Conservation (phyloP, 2,888 invertebrate genomes). For the Axea sp. region DNA sequence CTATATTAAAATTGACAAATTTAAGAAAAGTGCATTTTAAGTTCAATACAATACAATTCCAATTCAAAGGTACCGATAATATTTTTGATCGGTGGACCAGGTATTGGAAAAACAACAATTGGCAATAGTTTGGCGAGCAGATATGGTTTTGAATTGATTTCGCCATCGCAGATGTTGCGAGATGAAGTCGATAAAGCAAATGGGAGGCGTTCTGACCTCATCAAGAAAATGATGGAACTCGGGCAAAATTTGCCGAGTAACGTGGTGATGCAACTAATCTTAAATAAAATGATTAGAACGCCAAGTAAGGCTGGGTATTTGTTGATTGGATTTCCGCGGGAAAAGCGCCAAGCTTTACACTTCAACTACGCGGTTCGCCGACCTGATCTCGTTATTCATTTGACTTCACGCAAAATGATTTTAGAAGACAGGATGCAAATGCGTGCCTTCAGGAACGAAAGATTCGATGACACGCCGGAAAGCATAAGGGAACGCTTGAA, state of each 20-base stretch:
- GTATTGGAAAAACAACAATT: conserved; percentile 63
- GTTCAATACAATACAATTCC: too few relatives aligned
- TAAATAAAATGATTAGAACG: conserved; percentile 62
- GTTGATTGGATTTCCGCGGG: conserved; percentile 67
- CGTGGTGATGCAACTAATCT: conserved; percentile 63
- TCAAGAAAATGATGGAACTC: conserved; percentile 63
- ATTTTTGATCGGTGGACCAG: conserved; percentile 67
- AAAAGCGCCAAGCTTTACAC: conserved; percentile 64
- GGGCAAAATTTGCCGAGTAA: conserved; percentile 64
- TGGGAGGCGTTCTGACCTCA: conserved; percentile 50
- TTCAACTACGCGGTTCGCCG: conserved; percentile 53
- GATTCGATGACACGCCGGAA: conserved; percentile 62
- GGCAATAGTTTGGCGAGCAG: conserved; percentile 62
- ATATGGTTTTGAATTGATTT: conserved; percentile 63
- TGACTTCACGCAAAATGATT: conserved; percentile 58
- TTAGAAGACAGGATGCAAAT: conserved; percentile 55
- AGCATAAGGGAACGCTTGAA: conserved; percentile 55
- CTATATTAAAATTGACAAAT: too few relatives aligned
- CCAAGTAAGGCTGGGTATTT: conserved; percentile 64
- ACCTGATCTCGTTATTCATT: conserved; percentile 59
- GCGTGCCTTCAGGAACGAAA: conserved; percentile 44
- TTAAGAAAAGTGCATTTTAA: too few relatives aligned
- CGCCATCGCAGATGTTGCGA: conserved; percentile 60
- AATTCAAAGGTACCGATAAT: conserved; percentile 61
- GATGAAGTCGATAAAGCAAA: conserved; percentile 54